phyloP scores from a whole-genome alignment of 2,888 invertebrate genomes.

The Leistus spinibarbis region DNA sequence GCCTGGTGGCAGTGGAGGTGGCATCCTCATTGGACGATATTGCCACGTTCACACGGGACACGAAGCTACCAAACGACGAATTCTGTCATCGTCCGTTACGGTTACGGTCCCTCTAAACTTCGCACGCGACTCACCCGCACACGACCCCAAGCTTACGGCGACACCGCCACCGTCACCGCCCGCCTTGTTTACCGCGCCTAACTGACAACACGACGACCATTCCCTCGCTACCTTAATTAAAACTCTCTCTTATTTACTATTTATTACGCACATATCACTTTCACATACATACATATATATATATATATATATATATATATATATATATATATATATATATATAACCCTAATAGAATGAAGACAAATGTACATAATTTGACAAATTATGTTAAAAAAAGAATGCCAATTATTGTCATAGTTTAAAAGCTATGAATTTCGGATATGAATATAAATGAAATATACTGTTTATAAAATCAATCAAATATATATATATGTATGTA shows the following conservation, averaged over 20 bases:
- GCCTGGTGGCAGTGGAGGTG: neutral
- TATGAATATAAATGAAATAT: no score
- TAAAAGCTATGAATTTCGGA: no score
- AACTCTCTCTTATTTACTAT: neutral
- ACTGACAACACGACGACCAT: neutral
- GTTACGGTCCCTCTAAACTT: conserved; percentile 44
- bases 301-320: conserved; percentile 6
- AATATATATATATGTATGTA: neutral
- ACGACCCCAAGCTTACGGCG: neutral
- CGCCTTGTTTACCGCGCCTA: neutral
- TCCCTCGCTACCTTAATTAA: neutral
- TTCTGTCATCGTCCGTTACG: conserved; percentile 49
- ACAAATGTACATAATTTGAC: no score
- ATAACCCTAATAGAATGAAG: neutral
- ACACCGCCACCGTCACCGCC: neutral
- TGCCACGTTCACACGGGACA: conserved; percentile 42
- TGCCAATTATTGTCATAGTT: no score
- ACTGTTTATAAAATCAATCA: neutral
- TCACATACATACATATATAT: neutral
- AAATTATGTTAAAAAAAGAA: no score
- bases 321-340: neutral
- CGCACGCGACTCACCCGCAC: conserved; percentile 16
- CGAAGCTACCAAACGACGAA: conserved; percentile 47
- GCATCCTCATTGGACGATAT: conserved; percentile 44
- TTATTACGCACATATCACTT: neutral